Conservation (phyloP, 2,888 invertebrate genomes). For the Xanthostigma xanthostigma region DNA sequence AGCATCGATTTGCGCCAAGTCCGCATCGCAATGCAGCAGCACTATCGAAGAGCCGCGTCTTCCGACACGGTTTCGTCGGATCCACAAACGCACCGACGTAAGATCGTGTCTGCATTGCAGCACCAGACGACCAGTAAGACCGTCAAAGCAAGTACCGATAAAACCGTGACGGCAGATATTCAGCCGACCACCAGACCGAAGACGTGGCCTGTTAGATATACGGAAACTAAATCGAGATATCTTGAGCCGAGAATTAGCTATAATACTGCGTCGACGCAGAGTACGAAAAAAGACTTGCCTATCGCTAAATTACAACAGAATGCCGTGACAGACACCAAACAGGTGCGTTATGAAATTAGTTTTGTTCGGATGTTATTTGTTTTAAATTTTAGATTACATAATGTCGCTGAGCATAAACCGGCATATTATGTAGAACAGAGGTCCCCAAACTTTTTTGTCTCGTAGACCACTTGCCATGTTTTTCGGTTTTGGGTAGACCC, state of each 20-base stretch:
- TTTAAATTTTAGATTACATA: too few species aligned
- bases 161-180: constrained; percentile 5
- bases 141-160: constrained; percentile 1
- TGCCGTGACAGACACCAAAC: too few species aligned
- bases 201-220: constrained; percentile 16
- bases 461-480: too few species aligned
- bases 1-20: constrained; percentile 30
- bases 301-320: too few species aligned
- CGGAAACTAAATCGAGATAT: constrained; percentile 40
- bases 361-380: too few species aligned
- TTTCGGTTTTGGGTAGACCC: too few species aligned
- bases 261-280: constrained; percentile 27
- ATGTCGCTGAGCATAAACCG: too few species aligned
- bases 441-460: too few species aligned
- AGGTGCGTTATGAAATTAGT: too few species aligned
- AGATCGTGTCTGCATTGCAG: background rate
- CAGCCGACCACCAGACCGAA: constrained; percentile 7
- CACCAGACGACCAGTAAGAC: constrained; percentile 1
- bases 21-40: constrained; percentile 29
- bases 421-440: too few species aligned
- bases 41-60: constrained; percentile 25
- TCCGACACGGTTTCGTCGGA: constrained; percentile 16
- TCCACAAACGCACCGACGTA: too few species aligned
- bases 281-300: constrained; percentile 26
- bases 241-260: constrained; percentile 35